These are phyloP conservation scores for Mohoua ochrocephala DNA, from an alignment of 2,113 vertebrate genomes.

Conservation along the genomic window DNA sequence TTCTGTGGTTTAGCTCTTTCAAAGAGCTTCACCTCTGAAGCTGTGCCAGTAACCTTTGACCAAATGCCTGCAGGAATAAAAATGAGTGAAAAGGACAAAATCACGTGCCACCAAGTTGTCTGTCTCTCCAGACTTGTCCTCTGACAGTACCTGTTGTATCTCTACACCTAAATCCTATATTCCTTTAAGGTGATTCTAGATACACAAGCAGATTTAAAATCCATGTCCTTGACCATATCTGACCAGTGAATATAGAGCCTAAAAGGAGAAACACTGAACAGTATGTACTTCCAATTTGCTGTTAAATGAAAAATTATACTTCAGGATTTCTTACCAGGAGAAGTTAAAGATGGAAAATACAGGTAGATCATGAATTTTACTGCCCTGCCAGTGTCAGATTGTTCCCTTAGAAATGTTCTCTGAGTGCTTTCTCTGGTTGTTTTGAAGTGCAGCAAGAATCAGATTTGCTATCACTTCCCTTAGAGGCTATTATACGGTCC, in stretches of 20 bases:
- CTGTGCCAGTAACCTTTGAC: constrained; percentile 22
- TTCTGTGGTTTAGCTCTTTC: not conserved
- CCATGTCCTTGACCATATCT: not conserved
- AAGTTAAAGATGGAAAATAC: constrained; percentile 22
- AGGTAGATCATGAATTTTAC: not conserved
- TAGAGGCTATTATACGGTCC: not conserved
- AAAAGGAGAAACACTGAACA: not conserved
- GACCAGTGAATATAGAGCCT: not conserved
- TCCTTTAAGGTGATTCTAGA: not conserved
- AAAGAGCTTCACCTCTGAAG: constrained; percentile 3
- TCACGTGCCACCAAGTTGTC: not conserved
- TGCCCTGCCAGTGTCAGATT: not conserved
- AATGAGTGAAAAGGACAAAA: not conserved
- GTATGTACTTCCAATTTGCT: not conserved
- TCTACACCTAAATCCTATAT: not conserved
- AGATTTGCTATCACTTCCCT: not conserved
- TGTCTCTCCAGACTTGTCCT: not conserved
- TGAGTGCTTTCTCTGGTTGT: not conserved
- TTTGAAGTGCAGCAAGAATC: not conserved
- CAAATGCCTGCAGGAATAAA: not conserved
- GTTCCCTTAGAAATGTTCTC: not conserved
- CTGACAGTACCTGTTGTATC: not conserved
- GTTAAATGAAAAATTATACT: constrained; percentile 10
- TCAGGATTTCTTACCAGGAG: not conserved
- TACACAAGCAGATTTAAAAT: not conserved